Evolutionary conservation across 2,797 vertebrate genomes (phyloP), one percentile per base, ranked within the genome.

Genomic region (Melanotaenia trifasciata): DNA sequence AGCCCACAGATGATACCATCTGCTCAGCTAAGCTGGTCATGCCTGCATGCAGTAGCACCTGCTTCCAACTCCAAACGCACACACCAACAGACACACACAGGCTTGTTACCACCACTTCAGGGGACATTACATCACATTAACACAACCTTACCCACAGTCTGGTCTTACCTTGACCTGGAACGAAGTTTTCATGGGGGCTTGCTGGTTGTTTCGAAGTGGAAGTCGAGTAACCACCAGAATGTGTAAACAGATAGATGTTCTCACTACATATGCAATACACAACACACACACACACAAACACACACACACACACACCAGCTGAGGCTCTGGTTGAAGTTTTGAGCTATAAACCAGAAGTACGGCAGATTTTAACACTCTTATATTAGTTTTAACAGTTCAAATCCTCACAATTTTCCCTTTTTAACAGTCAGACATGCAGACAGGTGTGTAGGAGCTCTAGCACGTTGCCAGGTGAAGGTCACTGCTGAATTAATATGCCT

Each of bases 1-100:
- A 81, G 76, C 47, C 58, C 72, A 78, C 75, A 83, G 84, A 82
- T 78, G 83, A 87, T 66, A 78, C 85, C 90, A 92, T 89, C 90
- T 90, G 87, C 74, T 88, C 84, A 8, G 4, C 64, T 16, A 87
- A 64, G 73, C 69, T 78, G 90, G 83, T 79, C 83, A 85, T 68
- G 84, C 51, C 67, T 83, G 81, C 67, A 75, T 84, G 81, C 76
- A 68, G 74, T 0, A 61, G 20, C 87, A 87, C 82, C 81, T 82
- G 78, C 75, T 50, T 64, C 47, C 67, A 33, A 68, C 70, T 53
- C 59, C 67, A 67, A 67, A 58, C 56, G 8, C 38, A 24, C 33
- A 14, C 58, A 32, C 47, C n/a, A 22, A 24, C 10, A 2, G 5
- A 57, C 54, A 57, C 22, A 18, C 54, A 14, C 3, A 30, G 53